Conservation (phyloP, 1,140 invertebrate species). For the Varroa destructor region DNA sequence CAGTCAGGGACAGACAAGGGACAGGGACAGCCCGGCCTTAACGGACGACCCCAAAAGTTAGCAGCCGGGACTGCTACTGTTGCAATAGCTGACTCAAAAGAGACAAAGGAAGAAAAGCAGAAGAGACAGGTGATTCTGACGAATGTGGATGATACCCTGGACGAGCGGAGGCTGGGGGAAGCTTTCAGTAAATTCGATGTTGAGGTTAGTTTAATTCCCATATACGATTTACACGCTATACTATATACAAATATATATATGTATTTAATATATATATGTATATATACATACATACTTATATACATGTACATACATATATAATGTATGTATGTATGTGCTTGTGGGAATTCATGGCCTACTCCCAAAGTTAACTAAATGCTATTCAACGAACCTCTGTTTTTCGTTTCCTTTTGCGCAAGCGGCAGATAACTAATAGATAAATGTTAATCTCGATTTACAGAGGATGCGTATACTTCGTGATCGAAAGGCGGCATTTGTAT, state of each 20-base stretch:
- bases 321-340: no score
- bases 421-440: neutral
- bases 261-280: no score
- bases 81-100: neutral
- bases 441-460: neutral
- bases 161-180: neutral
- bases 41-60: no score
- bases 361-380: no score
- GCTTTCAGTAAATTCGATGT: constrained; percentile 1
- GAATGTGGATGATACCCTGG: neutral
- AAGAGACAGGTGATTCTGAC: constrained; percentile 8
- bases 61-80: no score
- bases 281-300: no score
- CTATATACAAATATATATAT: neutral
- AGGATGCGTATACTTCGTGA: constrained; percentile 1
- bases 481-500: constrained; percentile 6
- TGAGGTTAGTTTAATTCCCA: neutral
- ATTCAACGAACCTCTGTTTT: no score
- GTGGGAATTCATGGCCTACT: no score
- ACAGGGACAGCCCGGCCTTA: no score
- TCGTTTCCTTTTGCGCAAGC: no score
- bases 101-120: constrained; percentile 17
- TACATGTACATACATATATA: no score
- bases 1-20: neutral
- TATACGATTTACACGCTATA: no score